Conservation (phyloP, 2,888 invertebrate genomes). For the Apamea monoglypha region DNA sequence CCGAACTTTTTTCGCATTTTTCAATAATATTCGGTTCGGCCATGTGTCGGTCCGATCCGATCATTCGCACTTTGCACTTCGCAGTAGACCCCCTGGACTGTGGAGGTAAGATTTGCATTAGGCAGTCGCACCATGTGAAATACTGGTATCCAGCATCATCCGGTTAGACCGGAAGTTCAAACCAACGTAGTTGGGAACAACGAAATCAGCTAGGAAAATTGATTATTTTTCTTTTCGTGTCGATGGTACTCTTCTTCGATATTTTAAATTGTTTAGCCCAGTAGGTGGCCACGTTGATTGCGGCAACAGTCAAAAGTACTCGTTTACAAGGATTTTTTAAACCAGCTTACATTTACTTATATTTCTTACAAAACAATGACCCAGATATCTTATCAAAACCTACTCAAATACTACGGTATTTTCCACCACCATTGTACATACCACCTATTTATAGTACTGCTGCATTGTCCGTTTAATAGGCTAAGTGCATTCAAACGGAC, state of each 20-base stretch:
- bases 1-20: too few species aligned
- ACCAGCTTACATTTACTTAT: background rate
- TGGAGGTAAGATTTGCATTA: too few species aligned
- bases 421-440: slow-evolving; percentile 14
- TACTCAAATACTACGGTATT: slow-evolving; percentile 20
- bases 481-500: slow-evolving; percentile 47
- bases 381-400: slow-evolving; percentile 1
- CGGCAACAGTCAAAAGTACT: too few species aligned
- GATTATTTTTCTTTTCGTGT: background rate
- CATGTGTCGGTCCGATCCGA: too few species aligned
- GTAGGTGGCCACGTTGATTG: too few species aligned
- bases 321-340: background rate
- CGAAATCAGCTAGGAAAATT: background rate
- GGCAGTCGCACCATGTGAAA: too few species aligned
- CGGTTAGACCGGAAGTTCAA: too few species aligned
- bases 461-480: slow-evolving; percentile 47
- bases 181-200: background rate
- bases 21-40: too few species aligned
- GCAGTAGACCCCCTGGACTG: too few species aligned
- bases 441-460: background rate
- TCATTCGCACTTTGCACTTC: too few species aligned
- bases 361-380: slow-evolving; percentile 13
- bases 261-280: too few species aligned
- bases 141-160: background rate
- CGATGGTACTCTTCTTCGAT: too few species aligned